A percentile compares a stretch with the other conserved stretches of the same genome.
phyloP scores from a whole-genome alignment of 2,888 invertebrate species.

The Dicranocentrus wangi region DNA sequence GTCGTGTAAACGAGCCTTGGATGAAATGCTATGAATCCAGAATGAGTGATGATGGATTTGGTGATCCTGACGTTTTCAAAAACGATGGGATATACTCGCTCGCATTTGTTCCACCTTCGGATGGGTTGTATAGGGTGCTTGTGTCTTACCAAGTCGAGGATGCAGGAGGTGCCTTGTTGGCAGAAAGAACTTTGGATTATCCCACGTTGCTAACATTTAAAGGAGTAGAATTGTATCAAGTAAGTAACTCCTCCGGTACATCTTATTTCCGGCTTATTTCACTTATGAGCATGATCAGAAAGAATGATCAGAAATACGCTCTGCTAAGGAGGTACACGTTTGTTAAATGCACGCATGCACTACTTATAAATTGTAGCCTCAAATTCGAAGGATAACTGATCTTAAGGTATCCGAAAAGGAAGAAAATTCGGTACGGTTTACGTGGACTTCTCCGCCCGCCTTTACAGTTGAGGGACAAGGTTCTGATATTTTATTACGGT shows the following conservation, averaged over 20 bases:
- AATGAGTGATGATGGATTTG: slow-evolving; percentile 10
- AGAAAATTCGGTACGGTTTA: background rate
- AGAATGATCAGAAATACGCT: too few species aligned
- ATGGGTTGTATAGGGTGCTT: background rate
- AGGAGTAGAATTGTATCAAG: background rate
- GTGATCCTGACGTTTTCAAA: slow-evolving; percentile 2
- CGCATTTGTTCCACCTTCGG: background rate
- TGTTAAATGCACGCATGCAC: too few species aligned
- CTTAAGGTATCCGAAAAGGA: background rate
- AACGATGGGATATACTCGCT: slow-evolving; percentile 26
- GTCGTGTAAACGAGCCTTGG: too few species aligned
- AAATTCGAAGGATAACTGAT: background rate
- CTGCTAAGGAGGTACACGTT: too few species aligned
- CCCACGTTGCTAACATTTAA: background rate
- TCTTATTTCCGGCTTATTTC: too few species aligned
- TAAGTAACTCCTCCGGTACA: too few species aligned
- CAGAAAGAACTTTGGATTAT: background rate
- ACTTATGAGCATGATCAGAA: too few species aligned
- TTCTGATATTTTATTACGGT: too few species aligned
- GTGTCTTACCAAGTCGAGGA: background rate
- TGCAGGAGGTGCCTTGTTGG: background rate
- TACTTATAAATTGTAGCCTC: too few species aligned
- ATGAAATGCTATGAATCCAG: too few species aligned
- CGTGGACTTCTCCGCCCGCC: background rate
- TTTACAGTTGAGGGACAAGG: too few species aligned